Evolutionary conservation across 2,797 vertebrate species (phyloP), one percentile per base, ranked within the genome.

Genomic region (Bovichtus variegatus): DNA sequence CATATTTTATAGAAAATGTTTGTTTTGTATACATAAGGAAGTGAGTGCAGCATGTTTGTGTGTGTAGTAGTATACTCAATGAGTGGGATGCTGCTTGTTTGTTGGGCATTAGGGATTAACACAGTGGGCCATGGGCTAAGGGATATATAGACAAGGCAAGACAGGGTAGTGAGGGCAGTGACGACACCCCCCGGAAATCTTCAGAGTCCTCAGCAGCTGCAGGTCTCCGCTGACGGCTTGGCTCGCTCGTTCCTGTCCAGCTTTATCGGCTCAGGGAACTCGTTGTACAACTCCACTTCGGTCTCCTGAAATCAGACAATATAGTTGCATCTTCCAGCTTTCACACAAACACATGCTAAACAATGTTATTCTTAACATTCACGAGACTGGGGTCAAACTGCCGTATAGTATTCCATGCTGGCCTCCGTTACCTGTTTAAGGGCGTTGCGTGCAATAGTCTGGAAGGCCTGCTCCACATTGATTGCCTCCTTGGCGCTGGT

Each of bases 401-500:
- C 12, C 19, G 0, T 2, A 21, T 2, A 9, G 16, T 19, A 12
- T 60, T 43, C 68, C 19, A 23, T 11, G 9, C 19, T 18, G 10
- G 25, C 31, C 0, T 71, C 9, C 5, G 29, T 51, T 93, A 99
- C 98, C 97, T 99, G 98, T 95, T 99, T 99, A 78, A 99, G 98
- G 91, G 98, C 98, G 13, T 99, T 99, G 91, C 98, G 96, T 90
- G 98, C 98, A 75, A 99, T 99, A n/a, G 98, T 99, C 94, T 99
- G 98, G 91, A 99, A 99, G 82, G 98, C 98, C 92, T 99, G 98
- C 92, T 99, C 98, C 93, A 99, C 98, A 0, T 99, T 99, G 92
- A 99, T 99, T 57, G 98, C 98, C 91, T 99, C 98, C 95, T 99
- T 99, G 91, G 98, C 98, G 85, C 98, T 99, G 93, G 98, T 99